Evolutionary conservation across 1,140 invertebrate species (phyloP).

Genomic region (Scylla paramamosain): DNA sequence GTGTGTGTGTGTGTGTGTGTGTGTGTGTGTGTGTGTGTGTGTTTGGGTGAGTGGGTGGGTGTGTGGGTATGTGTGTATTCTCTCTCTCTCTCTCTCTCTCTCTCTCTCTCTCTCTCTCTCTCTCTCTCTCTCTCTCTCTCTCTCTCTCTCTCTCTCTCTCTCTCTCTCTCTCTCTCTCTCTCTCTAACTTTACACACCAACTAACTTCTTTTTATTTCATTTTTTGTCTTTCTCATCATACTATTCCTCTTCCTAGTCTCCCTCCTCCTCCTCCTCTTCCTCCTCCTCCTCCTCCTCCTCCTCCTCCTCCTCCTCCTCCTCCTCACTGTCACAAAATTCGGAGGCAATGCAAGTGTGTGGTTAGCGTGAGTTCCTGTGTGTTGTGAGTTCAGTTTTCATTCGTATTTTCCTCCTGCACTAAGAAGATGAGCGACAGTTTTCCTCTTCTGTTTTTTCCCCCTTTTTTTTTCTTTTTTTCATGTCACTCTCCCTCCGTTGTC

Average conservation of each 20-base stretch:
- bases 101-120: too few species aligned
- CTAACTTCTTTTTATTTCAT: not conserved
- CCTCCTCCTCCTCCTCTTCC: constrained; percentile 7
- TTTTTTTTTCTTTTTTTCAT: not conserved
- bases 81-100: too few species aligned
- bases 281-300: not conserved
- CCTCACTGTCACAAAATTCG: not conserved
- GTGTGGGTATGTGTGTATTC: too few species aligned
- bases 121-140: too few species aligned
- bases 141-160: too few species aligned
- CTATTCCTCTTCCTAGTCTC: not conserved
- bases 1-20: too few species aligned
- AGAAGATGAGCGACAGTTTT: not conserved
- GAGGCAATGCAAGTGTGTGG: not conserved
- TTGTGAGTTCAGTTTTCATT: not conserved
- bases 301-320: not conserved
- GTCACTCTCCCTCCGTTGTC: not conserved
- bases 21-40: too few species aligned
- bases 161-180: too few species aligned
- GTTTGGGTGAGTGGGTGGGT: too few species aligned
- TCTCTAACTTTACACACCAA: not conserved
- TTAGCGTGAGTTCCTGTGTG: not conserved
- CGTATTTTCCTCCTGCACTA: not conserved
- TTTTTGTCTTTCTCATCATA: not conserved
- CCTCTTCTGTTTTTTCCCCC: not conserved